phyloP scores from a whole-genome alignment of 2,797 vertebrate genomes.

The Anguilla anguilla region DNA sequence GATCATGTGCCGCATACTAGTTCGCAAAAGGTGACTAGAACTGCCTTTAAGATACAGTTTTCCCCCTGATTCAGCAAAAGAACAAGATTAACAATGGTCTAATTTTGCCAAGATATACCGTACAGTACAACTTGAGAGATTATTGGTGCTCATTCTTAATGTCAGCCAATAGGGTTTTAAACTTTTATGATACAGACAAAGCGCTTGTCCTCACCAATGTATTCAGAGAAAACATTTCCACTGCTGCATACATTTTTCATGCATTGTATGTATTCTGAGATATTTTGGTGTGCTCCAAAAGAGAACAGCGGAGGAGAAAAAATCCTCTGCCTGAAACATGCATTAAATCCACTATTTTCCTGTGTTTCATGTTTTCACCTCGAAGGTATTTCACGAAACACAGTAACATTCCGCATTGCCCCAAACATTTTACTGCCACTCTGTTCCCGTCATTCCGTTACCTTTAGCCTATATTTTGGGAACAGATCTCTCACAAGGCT shows the following conservation, averaged over 20 bases:
- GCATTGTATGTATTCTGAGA: background rate
- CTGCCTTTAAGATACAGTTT: conserved; percentile 48
- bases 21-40: conserved; percentile 25
- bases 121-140: background rate
- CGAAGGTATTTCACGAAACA: background rate
- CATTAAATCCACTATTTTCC: background rate
- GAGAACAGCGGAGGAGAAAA: too few species aligned
- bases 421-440: background rate
- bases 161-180: background rate
- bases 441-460: background rate
- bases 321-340: too few species aligned
- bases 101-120: background rate
- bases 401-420: background rate
- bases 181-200: background rate
- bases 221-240: background rate
- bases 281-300: background rate
- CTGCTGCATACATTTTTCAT: background rate
- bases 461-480: background rate
- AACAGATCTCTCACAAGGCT: background rate
- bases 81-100: conserved; percentile 29
- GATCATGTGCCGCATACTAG: conserved; percentile 45
- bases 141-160: background rate
- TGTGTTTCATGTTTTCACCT: background rate
- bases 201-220: background rate
- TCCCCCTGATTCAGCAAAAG: conserved; percentile 32